A percentile compares a stretch with the other conserved stretches of the same genome.
Evolutionary conservation across 2,888 invertebrate species (phyloP).

Genomic region (Notocelia uddmanniana): DNA sequence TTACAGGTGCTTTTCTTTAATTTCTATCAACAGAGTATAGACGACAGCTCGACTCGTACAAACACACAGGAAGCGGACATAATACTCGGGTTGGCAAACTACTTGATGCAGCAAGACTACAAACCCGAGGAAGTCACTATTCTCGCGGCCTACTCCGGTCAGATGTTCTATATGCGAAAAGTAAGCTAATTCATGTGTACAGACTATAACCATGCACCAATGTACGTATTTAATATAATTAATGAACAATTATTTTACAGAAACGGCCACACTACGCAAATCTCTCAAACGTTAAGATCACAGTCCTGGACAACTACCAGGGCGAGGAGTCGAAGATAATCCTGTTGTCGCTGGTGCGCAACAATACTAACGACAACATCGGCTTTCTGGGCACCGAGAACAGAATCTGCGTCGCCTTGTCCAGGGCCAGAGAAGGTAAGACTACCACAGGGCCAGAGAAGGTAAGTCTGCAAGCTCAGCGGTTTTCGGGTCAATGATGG

Average conservation of each 20-base stretch:
- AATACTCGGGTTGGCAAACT: slow-evolving; percentile 85
- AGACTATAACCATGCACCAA: no score
- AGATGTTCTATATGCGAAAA: slow-evolving; percentile 87
- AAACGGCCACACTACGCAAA: slow-evolving; percentile 62
- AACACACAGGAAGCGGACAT: slow-evolving; percentile 88
- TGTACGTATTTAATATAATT: no score
- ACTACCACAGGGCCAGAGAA: no score
- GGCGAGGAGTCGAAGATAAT: slow-evolving; percentile 93
- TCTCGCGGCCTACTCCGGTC: slow-evolving; percentile 90
- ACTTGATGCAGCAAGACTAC: slow-evolving; percentile 89
- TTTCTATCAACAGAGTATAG: slow-evolving; percentile 65
- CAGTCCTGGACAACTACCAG: slow-evolving; percentile 92
- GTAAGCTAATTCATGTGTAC: slow-evolving; percentile 58
- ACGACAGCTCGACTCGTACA: slow-evolving; percentile 81
- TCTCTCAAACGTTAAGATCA: slow-evolving; percentile 85
- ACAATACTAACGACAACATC: slow-evolving; percentile 87
- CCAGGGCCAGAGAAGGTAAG: slow-evolving; percentile 86
- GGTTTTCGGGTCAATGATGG: no score
- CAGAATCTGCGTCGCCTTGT: slow-evolving; percentile 91
- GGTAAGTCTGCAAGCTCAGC: no score
- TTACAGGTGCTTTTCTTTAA: no score
- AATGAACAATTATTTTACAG: slow-evolving; percentile 58
- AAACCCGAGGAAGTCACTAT: slow-evolving; percentile 88
- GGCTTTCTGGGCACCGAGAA: slow-evolving; percentile 90
- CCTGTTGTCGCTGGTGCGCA: slow-evolving; percentile 91